Conservation (phyloP, 2,888 invertebrate species). For the Drosophila koepferae region DNA sequence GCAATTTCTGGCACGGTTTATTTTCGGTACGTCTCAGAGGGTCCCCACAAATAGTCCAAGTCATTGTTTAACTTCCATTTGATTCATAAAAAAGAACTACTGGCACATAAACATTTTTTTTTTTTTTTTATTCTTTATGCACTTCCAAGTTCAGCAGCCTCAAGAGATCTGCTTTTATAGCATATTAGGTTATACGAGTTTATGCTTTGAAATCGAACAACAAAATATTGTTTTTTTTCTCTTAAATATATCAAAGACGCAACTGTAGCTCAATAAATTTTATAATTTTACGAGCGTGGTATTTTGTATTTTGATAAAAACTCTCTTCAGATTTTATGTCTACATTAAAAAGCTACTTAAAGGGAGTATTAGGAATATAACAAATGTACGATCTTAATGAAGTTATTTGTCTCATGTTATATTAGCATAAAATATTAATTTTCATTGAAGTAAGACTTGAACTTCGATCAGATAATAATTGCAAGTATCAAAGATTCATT, state of each 20-base stretch:
- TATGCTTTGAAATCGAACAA: constrained; percentile 26
- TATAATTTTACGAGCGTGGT: too few relatives aligned
- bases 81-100: constrained; percentile 46
- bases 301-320: not conserved
- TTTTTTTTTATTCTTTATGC: constrained; percentile 17
- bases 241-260: constrained; percentile 9
- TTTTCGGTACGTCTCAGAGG: constrained; percentile 51
- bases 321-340: not conserved
- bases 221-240: constrained; percentile 3
- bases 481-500: too few relatives aligned
- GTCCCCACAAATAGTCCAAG: constrained; percentile 32
- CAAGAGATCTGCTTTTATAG: constrained; percentile 34
- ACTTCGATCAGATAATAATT: too few relatives aligned
- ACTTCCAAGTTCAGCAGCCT: constrained; percentile 11
- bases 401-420: not conserved
- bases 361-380: not conserved
- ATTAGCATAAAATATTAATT: not conserved
- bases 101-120: constrained; percentile 17
- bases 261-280: not conserved
- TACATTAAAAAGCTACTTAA: not conserved
- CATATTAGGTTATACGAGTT: constrained; percentile 50
- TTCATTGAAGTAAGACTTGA: not conserved
- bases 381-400: not conserved
- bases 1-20: constrained; percentile 70
- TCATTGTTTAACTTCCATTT: constrained; percentile 46